Evolutionary conservation across 2,113 vertebrate genomes (phyloP).

Genomic region (Psophia crepitans): DNA sequence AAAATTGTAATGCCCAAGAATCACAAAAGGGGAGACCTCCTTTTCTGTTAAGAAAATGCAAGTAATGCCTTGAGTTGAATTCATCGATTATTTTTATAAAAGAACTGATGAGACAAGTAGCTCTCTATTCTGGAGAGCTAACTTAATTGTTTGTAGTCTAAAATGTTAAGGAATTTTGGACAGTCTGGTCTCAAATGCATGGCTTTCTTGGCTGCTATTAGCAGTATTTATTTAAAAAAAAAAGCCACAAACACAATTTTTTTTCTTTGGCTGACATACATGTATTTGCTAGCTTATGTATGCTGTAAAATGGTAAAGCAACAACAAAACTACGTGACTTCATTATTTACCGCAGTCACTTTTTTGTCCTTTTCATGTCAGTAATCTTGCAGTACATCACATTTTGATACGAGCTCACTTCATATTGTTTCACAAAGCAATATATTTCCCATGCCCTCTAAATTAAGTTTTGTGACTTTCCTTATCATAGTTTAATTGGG

Average conservation of each 20-base stretch:
- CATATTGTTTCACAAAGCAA: not conserved
- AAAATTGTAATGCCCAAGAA: not conserved
- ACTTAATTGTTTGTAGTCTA: not conserved
- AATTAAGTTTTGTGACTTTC: not conserved
- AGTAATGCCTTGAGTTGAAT: not conserved
- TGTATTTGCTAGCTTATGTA: not conserved
- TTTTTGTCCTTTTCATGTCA: not conserved
- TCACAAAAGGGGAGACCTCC: not conserved
- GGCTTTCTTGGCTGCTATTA: not conserved
- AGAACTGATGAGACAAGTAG: not conserved
- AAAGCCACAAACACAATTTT: fast-evolving
- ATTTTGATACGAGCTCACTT: not conserved
- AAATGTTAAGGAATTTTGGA: not conserved
- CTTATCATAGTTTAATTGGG: not conserved
- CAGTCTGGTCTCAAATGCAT: not conserved
- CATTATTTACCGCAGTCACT: not conserved
- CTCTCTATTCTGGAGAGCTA: not conserved
- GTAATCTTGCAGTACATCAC: not conserved
- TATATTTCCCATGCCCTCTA: not conserved
- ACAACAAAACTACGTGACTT: not conserved
- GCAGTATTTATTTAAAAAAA: not conserved
- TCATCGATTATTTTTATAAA: not conserved
- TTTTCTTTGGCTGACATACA: not conserved
- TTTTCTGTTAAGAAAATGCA: not conserved
- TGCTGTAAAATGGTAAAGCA: not conserved